Percentiles rank a stretch among this genome's conserved stretches.
Evolutionary conservation across 2,888 invertebrate species (phyloP).

Genomic region (Chelonus formosanus): DNA sequence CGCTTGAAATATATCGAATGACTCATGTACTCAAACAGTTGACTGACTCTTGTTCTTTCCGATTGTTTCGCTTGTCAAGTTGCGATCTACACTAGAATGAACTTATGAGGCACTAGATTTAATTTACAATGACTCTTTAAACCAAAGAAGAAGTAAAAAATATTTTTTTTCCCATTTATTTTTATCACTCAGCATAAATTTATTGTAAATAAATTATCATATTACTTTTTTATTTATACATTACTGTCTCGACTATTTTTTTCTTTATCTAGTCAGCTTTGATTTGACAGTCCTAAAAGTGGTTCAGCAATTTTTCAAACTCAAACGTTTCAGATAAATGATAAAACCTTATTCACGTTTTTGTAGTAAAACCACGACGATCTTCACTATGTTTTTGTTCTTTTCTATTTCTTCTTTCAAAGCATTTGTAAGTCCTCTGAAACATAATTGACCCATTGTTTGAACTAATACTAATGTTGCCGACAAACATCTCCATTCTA

Average conservation of each 20-base stretch:
- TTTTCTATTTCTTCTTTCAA: neutral
- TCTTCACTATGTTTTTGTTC: neutral
- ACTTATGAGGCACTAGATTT: neutral
- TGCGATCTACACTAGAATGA: neutral
- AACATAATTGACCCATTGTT: constrained; percentile 21
- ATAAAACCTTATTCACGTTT: too few species aligned
- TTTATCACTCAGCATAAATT: too few species aligned
- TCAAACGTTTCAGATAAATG: too few species aligned
- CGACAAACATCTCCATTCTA: neutral
- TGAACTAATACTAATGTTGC: neutral
- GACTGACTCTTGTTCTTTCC: constrained; percentile 5
- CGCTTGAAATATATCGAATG: neutral
- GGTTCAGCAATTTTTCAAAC: too few species aligned
- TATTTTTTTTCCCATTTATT: too few species aligned
- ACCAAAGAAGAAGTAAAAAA: too few species aligned
- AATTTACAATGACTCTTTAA: neutral
- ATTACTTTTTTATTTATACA: too few species aligned
- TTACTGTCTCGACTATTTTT: too few species aligned
- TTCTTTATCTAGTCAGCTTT: too few species aligned
- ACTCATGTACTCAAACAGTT: constrained; percentile 5
- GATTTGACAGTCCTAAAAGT: too few species aligned
- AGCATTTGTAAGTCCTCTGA: neutral
- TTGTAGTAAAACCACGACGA: too few species aligned
- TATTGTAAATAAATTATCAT: too few species aligned
- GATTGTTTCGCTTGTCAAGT: constrained; percentile 9